Evolutionary conservation across 30 jellyfish, hydroid and myxozoan species (phyloP).

Genomic region (Euphysa ruthae): DNA sequence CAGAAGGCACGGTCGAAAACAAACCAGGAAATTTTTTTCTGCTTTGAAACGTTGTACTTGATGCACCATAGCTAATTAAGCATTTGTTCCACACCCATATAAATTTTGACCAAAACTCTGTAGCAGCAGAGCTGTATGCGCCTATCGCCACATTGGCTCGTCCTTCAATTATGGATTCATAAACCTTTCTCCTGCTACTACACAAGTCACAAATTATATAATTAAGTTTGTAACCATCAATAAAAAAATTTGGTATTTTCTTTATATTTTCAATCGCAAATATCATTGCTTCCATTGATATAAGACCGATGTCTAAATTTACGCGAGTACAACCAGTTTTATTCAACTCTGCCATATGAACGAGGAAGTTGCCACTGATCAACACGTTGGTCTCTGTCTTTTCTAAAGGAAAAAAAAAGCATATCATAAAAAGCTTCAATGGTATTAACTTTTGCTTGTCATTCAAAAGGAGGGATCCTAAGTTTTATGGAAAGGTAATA

Average conservation of each 20-base stretch:
- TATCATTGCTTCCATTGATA: slow-evolving; percentile 15
- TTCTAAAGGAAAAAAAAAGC: neutral
- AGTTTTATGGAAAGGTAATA: too few species aligned
- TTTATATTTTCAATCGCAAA: slow-evolving; percentile 12
- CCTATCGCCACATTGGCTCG: slow-evolving; percentile 7
- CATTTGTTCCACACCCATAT: neutral
- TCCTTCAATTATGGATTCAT: neutral
- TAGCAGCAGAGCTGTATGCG: slow-evolving; percentile 16
- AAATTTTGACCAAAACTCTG: slow-evolving; percentile 19
- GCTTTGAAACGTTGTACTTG: slow-evolving; percentile 23
- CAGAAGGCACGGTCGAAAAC: slow-evolving; percentile 61
- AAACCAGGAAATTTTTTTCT: slow-evolving; percentile 22
- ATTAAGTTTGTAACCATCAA: slow-evolving; percentile 1
- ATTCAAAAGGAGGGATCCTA: too few species aligned
- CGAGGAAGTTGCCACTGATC: neutral
- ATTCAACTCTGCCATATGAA: slow-evolving; percentile 8
- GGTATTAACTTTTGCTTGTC: too few species aligned
- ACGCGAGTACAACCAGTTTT: neutral
- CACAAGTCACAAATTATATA: neutral
- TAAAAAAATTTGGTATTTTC: slow-evolving; percentile 3
- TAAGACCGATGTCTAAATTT: slow-evolving; percentile 11
- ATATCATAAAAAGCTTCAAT: too few species aligned
- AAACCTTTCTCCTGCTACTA: neutral
- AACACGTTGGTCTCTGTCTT: neutral
- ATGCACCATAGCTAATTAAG: slow-evolving; percentile 45